Conservation (phyloP, 2,888 invertebrate species). For the Notodonta ziczac region DNA sequence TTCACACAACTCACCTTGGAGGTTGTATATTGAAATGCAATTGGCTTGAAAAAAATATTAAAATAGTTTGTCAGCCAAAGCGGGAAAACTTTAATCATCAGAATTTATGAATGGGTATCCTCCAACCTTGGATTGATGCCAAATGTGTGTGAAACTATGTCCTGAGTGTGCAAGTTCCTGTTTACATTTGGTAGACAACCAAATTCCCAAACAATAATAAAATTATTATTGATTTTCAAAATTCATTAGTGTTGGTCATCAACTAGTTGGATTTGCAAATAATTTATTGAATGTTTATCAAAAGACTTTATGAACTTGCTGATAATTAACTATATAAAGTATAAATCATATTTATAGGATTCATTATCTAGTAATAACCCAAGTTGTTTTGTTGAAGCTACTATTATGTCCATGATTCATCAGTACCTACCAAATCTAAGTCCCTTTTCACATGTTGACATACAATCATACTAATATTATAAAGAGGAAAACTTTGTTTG, state of each 20-base stretch:
- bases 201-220: conserved; percentile 3
- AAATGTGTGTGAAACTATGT: conserved; percentile 14
- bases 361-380: too few relatives aligned
- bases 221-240: conserved; percentile 11
- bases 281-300: too few relatives aligned
- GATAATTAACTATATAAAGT: too few relatives aligned
- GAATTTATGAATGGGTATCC: conserved; percentile 18
- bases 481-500: too few relatives aligned
- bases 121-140: conserved; percentile 21
- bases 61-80: conserved; percentile 1
- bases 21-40: conserved; percentile 26
- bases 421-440: too few relatives aligned
- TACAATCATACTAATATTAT: too few relatives aligned
- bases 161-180: conserved; percentile 16
- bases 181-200: conserved; percentile 7
- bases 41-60: conserved; percentile 25
- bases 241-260: background rate
- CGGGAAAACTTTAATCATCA: conserved; percentile 11
- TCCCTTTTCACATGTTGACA: too few relatives aligned
- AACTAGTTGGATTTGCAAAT: background rate
- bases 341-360: too few relatives aligned
- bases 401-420: too few relatives aligned
- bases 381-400: too few relatives aligned
- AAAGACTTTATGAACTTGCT: too few relatives aligned
- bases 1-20: conserved; percentile 39